Percentiles rank a stretch among this genome's conserved stretches.
These are phyloP conservation scores for Aulostomus chinensis DNA, from an alignment of 2,797 vertebrate species.

Conservation along the genomic window DNA sequence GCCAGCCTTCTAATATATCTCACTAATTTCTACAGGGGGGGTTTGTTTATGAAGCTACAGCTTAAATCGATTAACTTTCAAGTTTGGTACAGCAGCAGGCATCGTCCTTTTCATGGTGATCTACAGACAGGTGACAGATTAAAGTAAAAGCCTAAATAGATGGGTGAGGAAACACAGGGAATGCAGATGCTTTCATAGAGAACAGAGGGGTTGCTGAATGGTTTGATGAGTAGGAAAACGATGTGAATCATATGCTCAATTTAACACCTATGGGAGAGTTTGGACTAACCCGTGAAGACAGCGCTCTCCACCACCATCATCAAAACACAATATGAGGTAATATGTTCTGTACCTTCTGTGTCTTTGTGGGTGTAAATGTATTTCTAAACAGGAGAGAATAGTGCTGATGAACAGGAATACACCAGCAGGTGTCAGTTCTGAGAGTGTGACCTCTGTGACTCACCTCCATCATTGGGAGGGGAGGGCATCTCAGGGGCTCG, in stretches of 20 bases:
- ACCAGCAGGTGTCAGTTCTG: slow-evolving; percentile 6
- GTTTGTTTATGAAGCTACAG: slow-evolving; percentile 39
- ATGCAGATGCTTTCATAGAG: not conserved
- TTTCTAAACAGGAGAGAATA: slow-evolving; percentile 1
- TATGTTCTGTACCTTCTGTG: not conserved
- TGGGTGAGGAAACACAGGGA: not conserved
- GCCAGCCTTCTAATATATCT: slow-evolving; percentile 30
- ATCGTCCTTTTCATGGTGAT: slow-evolving; percentile 30
- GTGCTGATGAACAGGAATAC: not conserved
- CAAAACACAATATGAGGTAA: too few relatives aligned
- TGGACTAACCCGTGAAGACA: too few relatives aligned
- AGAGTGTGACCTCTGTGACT: slow-evolving; percentile 49
- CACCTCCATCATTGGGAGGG: slow-evolving; percentile 94
- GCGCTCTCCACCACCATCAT: not conserved
- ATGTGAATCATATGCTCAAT: not conserved
- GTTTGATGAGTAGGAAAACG: not conserved
- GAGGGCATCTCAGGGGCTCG: slow-evolving; percentile 90
- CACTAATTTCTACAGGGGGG: slow-evolving; percentile 38
- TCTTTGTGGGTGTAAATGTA: slow-evolving; percentile 8
- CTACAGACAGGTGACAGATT: not conserved
- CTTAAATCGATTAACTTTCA: slow-evolving; percentile 44
- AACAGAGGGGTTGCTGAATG: not conserved
- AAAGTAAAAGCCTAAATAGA: not conserved
- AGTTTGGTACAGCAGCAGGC: slow-evolving; percentile 29
- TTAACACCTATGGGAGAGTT: too few relatives aligned